phyloP scores from a whole-genome alignment of 1,140 invertebrate species.

The Pemphigus obesinymphae region DNA sequence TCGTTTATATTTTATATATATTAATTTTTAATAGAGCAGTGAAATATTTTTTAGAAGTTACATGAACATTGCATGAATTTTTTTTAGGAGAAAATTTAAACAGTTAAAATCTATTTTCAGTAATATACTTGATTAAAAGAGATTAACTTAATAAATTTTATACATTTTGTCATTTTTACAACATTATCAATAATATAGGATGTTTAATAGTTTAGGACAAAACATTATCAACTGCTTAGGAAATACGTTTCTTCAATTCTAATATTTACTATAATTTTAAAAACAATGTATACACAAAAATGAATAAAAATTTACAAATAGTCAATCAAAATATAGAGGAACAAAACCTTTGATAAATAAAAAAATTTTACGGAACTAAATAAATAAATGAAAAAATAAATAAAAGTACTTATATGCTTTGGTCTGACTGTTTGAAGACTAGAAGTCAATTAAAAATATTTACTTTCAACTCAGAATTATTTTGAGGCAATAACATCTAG shows the following conservation, averaged over 20 bases:
- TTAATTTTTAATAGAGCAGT: background rate
- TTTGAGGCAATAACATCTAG: background rate
- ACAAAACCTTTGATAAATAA: conserved; percentile 31
- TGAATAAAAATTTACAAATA: background rate
- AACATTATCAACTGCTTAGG: background rate
- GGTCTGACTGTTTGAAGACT: conserved; percentile 24
- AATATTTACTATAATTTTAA: background rate
- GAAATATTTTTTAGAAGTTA: background rate
- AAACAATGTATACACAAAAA: background rate
- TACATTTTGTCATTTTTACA: background rate
- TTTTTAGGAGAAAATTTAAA: background rate
- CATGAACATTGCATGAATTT: no score
- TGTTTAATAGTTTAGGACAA: background rate
- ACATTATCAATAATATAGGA: background rate
- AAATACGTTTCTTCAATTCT: background rate
- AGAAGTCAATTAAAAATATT: conserved; percentile 17
- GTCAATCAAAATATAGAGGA: conserved; percentile 31
- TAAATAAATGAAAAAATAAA: conserved; percentile 18
- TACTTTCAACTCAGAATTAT: background rate
- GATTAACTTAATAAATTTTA: background rate
- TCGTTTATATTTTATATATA: background rate
- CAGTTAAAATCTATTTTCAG: background rate
- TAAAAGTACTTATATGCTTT: conserved; percentile 38
- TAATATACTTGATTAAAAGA: background rate
- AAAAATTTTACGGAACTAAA: background rate